phyloP scores from a whole-genome alignment of 2,888 invertebrate species.

The Drosophila rubida region DNA sequence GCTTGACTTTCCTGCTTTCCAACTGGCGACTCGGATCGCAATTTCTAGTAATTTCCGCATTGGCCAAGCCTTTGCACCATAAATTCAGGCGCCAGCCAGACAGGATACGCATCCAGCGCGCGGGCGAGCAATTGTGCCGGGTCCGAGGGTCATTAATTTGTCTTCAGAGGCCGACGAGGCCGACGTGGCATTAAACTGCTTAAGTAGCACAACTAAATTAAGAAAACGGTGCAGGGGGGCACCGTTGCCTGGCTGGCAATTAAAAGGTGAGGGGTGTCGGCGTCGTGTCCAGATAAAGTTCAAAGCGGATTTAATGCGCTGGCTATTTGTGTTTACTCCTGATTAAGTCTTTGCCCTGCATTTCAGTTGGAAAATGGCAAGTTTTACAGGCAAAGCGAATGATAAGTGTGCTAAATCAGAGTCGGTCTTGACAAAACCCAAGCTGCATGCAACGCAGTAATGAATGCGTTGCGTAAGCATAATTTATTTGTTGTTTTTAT shows the following conservation, averaged over 20 bases:
- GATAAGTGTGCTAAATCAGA: slow-evolving; percentile 14
- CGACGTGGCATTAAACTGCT: slow-evolving; percentile 69
- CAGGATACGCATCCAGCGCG: slow-evolving; percentile 50
- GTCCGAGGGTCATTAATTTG: slow-evolving; percentile 73
- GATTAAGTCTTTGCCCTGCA: slow-evolving; percentile 8
- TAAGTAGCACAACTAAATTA: slow-evolving; percentile 78
- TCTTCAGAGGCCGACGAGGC: slow-evolving; percentile 58
- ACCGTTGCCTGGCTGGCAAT: slow-evolving; percentile 52
- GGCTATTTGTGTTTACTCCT: slow-evolving; percentile 29
- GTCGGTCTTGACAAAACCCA: slow-evolving; percentile 10
- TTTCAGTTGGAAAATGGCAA: not conserved
- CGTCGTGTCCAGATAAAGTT: slow-evolving; percentile 49
- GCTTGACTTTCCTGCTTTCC: slow-evolving; percentile 66
- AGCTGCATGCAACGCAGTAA: slow-evolving; percentile 32
- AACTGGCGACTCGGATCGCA: slow-evolving; percentile 49
- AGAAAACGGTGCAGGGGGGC: slow-evolving; percentile 51
- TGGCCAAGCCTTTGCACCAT: slow-evolving; percentile 65
- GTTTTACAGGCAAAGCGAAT: not conserved
- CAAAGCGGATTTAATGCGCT: slow-evolving; percentile 43
- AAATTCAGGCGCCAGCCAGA: slow-evolving; percentile 64
- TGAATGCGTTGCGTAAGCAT: slow-evolving; percentile 44
- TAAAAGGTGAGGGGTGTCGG: slow-evolving; percentile 36
- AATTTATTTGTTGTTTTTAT: slow-evolving; percentile 30
- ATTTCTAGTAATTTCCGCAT: slow-evolving; percentile 66
- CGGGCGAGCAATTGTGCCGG: slow-evolving; percentile 38